These are phyloP conservation scores for Podarcis raffonei DNA, from an alignment of 2,113 vertebrate genomes.

Conservation along the genomic window DNA sequence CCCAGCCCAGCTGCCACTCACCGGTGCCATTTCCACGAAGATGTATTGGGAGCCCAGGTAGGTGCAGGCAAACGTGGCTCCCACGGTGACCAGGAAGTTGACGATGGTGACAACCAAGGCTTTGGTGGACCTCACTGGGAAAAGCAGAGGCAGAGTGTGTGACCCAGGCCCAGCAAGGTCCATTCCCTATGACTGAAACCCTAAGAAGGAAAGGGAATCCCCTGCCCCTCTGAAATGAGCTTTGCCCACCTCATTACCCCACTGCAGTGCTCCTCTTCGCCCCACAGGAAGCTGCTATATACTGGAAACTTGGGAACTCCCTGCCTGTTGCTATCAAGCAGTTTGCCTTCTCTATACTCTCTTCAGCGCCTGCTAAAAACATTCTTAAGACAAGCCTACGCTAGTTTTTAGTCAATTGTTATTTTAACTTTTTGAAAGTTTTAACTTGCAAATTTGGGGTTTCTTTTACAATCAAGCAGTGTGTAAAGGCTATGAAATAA, in stretches of 20 bases:
- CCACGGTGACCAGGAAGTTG: slow-evolving; percentile 94
- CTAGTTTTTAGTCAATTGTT: too few species aligned
- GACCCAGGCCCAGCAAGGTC: not conserved
- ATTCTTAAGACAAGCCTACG: too few species aligned
- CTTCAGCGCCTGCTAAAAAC: too few species aligned
- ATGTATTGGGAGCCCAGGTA: slow-evolving; percentile 95
- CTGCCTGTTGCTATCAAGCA: too few species aligned
- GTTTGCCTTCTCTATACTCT: too few species aligned
- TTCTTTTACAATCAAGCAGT: too few species aligned
- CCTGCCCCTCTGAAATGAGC: not conserved
- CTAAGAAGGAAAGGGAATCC: not conserved
- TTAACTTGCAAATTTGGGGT: too few species aligned
- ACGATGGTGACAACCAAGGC: slow-evolving; percentile 88
- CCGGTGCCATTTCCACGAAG: slow-evolving; percentile 87
- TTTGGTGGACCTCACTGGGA: slow-evolving; percentile 87
- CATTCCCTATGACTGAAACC: not conserved
- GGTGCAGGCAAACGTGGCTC: slow-evolving; percentile 88
- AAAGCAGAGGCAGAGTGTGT: rapidly evolving
- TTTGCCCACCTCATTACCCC: not conserved
- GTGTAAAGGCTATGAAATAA: too few species aligned
- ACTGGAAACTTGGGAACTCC: too few species aligned
- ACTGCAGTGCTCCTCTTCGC: not conserved
- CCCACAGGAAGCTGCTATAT: too few species aligned
- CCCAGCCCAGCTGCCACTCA: slow-evolving; percentile 66
- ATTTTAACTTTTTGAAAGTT: too few species aligned